Conservation (phyloP, 2,797 vertebrate species). For the Rhodeus uyekii region DNA sequence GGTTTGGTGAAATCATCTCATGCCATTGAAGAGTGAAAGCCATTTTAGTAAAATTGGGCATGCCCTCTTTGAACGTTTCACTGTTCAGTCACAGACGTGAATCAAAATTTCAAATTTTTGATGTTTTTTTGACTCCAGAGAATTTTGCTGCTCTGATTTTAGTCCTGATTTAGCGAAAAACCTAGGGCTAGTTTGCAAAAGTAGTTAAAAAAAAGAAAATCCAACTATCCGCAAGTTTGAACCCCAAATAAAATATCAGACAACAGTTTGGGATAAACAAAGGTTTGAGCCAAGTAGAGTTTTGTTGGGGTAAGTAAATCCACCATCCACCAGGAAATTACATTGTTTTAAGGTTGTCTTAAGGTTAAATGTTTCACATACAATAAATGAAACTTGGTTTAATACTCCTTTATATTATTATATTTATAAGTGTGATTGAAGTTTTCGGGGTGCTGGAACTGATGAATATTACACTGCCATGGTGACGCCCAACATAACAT, state of each 20-base stretch:
- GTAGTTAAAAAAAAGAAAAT: background rate
- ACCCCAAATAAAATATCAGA: too few species aligned
- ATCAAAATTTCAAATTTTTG: too few species aligned
- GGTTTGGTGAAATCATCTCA: background rate
- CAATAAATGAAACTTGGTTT: background rate
- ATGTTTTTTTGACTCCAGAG: too few species aligned
- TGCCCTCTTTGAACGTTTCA: background rate
- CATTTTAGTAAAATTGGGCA: background rate
- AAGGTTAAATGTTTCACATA: background rate
- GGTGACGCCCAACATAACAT: conserved; percentile 14
- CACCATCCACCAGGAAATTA: background rate
- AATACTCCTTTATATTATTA: background rate
- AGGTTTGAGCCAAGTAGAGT: too few species aligned
- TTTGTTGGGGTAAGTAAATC: background rate
- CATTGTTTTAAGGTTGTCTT: background rate
- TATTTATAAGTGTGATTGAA: background rate
- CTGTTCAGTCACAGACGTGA: background rate
- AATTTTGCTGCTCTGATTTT: too few species aligned
- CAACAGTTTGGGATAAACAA: background rate
- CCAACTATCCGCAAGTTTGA: too few species aligned
- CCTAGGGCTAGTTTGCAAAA: background rate
- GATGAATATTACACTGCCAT: background rate
- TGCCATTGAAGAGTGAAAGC: background rate
- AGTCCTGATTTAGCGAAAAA: too few species aligned
- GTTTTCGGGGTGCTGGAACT: background rate